Conservation (phyloP, 2,797 vertebrate species). For the Remorina albescens region DNA sequence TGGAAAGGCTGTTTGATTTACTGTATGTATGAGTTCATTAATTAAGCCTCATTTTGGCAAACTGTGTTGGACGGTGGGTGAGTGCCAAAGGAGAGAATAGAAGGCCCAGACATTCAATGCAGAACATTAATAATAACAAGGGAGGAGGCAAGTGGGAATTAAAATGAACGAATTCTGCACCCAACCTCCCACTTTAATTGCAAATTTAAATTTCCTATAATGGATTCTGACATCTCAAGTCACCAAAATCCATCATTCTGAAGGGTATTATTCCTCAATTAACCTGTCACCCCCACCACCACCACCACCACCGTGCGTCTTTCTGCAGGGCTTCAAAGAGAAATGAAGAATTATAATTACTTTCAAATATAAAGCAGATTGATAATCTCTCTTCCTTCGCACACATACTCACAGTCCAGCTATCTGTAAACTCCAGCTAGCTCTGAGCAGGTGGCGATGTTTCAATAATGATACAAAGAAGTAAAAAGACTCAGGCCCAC, state of each 20-base stretch:
- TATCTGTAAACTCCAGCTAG: slow-evolving; percentile 48
- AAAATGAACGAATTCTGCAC: slow-evolving; percentile 82
- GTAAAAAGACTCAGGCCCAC: too few species aligned
- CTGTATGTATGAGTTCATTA: slow-evolving; percentile 75
- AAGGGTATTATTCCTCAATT: slow-evolving; percentile 90
- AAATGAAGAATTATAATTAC: slow-evolving; percentile 89
- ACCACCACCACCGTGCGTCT: slow-evolving; percentile 74
- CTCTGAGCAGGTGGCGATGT: slow-evolving; percentile 24
- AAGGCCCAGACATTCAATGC: slow-evolving; percentile 77
- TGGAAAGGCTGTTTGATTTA: slow-evolving; percentile 61
- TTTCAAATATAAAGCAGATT: slow-evolving; percentile 86
- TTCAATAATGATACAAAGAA: background rate
- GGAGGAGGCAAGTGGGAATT: slow-evolving; percentile 74
- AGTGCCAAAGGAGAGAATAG: slow-evolving; percentile 71
- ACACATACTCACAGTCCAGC: slow-evolving; percentile 36
- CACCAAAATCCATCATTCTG: slow-evolving; percentile 91
- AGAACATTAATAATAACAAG: slow-evolving; percentile 83
- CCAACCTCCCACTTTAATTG: slow-evolving; percentile 86
- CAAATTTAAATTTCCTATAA: slow-evolving; percentile 89
- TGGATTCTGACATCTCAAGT: slow-evolving; percentile 90
- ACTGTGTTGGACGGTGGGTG: slow-evolving; percentile 57
- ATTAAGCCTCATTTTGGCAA: slow-evolving; percentile 79
- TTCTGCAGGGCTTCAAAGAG: slow-evolving; percentile 81
- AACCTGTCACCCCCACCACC: slow-evolving; percentile 85
- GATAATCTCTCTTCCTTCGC: slow-evolving; percentile 76